A percentile compares a stretch with the other conserved stretches of the same genome.
phyloP scores from a whole-genome alignment of 2,888 invertebrate genomes.

The Thecophora atra region DNA sequence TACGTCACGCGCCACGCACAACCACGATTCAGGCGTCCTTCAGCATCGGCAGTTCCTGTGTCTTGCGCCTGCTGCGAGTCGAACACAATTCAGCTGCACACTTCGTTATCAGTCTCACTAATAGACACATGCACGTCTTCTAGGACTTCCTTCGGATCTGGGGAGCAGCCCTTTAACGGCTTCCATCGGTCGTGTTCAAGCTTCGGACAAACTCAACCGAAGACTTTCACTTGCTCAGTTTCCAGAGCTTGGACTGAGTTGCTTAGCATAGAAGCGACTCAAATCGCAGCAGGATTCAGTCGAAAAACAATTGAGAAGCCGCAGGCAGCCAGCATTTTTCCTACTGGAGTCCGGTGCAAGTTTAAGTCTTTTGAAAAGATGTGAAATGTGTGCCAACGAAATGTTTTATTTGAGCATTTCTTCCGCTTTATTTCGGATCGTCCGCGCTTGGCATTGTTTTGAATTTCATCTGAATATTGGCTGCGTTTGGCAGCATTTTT shows the following conservation, averaged over 20 bases:
- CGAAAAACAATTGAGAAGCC: constrained; percentile 10
- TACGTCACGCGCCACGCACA: constrained; percentile 32
- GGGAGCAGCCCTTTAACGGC: no score
- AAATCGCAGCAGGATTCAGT: constrained; percentile 22
- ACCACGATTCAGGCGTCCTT: background rate
- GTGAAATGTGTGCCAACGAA: constrained; percentile 34
- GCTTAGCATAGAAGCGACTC: background rate
- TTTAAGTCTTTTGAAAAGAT: constrained; percentile 3
- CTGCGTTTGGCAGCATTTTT: constrained; percentile 44
- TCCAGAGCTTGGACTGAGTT: background rate
- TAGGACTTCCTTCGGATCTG: no score
- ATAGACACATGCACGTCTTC: no score
- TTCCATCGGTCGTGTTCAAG: no score
- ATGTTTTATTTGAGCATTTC: constrained; percentile 9
- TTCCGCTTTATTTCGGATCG: constrained; percentile 9
- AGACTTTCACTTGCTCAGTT: no score
- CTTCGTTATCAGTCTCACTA: no score
- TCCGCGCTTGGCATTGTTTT: background rate
- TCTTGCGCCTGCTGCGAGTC: background rate
- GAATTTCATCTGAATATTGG: constrained; percentile 5
- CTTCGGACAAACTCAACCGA: no score
- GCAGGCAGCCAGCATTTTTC: constrained; percentile 2
- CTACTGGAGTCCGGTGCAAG: constrained; percentile 6
- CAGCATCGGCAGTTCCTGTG: background rate
- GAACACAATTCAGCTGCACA: no score